Evolutionary conservation across 2,113 vertebrate species (phyloP).

Genomic region (Corapipo altera): DNA sequence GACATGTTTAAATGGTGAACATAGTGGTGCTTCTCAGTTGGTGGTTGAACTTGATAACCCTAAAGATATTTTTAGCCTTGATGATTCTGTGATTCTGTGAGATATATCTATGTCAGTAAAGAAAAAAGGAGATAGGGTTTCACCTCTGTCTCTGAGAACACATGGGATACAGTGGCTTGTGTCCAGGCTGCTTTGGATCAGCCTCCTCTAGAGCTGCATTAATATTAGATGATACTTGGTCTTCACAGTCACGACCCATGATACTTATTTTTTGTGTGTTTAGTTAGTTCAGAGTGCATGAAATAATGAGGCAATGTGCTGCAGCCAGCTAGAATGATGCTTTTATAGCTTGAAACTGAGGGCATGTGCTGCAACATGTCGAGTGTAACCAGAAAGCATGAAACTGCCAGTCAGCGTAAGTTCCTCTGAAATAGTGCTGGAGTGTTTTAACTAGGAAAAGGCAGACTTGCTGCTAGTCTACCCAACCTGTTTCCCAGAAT

Average conservation of each 20-base stretch:
- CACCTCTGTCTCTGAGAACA: not conserved
- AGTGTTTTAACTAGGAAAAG: not conserved
- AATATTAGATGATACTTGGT: accelerated
- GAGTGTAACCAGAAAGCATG: not conserved
- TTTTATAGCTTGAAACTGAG: not conserved
- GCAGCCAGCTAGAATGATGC: not conserved
- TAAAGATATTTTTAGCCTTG: not conserved
- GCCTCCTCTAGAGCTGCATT: not conserved
- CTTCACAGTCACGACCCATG: not conserved
- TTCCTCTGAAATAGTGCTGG: not conserved
- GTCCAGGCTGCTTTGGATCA: not conserved
- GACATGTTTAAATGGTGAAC: not conserved
- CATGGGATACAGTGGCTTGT: not conserved
- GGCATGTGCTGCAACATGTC: accelerated
- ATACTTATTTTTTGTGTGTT: not conserved
- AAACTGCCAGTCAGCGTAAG: not conserved
- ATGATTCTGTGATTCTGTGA: not conserved
- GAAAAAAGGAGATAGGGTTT: not conserved
- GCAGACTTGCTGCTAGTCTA: not conserved
- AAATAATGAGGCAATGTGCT: not conserved
- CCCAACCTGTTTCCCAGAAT: not conserved
- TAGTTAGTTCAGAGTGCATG: not conserved
- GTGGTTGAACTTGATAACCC: not conserved
- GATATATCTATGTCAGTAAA: not conserved
- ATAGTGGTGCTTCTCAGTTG: not conserved